Conservation (phyloP, 1,140 invertebrate genomes). For the Oppia nitens region DNA sequence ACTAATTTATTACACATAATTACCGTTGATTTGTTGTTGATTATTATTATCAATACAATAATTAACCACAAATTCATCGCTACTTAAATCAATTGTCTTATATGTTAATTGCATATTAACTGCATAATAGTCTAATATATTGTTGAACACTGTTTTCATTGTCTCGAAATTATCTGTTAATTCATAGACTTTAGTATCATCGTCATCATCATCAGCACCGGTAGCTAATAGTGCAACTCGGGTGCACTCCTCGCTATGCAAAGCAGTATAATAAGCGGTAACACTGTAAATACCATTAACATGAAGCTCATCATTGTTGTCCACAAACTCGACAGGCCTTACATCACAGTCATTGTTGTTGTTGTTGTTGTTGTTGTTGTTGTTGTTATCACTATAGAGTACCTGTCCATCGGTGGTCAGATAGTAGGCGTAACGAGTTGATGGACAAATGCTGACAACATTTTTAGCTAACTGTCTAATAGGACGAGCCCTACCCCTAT, state of each 20-base stretch:
- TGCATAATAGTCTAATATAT: background rate
- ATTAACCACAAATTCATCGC: background rate
- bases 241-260: no score
- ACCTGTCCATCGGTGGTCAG: background rate
- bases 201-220: no score
- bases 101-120: background rate
- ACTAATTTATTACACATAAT: background rate
- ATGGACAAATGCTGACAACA: background rate
- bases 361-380: background rate
- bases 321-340: background rate
- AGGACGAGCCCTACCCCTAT: background rate
- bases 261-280: no score
- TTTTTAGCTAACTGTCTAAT: background rate
- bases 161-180: background rate
- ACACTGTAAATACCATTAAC: background rate
- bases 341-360: background rate
- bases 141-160: background rate
- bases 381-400: background rate
- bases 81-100: background rate
- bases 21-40: background rate
- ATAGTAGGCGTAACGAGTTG: background rate
- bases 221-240: no score
- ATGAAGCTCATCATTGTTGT: background rate
- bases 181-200: no score
- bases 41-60: background rate